phyloP scores from a whole-genome alignment of 2,113 vertebrate species.

The Hippocampus abdominalis region DNA sequence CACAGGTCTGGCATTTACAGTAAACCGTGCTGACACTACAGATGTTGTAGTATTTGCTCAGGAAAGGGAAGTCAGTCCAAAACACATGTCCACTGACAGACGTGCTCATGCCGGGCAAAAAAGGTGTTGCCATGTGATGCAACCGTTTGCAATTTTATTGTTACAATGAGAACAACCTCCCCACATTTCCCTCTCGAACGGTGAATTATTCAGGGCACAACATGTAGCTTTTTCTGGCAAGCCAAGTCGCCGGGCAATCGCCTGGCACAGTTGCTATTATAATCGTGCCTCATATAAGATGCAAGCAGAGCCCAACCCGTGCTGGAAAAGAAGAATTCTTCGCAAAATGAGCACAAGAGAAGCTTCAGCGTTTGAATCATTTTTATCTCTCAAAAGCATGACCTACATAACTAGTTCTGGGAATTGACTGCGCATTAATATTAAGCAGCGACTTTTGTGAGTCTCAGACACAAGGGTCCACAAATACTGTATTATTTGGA shows the following conservation, averaged over 20 bases:
- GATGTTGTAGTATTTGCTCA: slow-evolving; percentile 2
- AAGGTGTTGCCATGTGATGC: slow-evolving; percentile 44
- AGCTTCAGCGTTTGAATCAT: slow-evolving; percentile 28
- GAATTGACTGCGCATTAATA: slow-evolving; percentile 22
- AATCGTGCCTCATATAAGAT: slow-evolving; percentile 7
- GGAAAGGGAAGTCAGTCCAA: slow-evolving; percentile 2
- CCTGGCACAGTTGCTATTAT: slow-evolving; percentile 22
- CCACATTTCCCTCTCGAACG: slow-evolving; percentile 23
- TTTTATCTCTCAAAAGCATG: slow-evolving; percentile 28
- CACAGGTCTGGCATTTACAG: not conserved
- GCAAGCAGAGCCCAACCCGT: slow-evolving; percentile 1
- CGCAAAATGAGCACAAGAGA: slow-evolving; percentile 1
- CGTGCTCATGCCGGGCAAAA: slow-evolving; percentile 12
- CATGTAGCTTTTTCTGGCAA: slow-evolving; percentile 36
- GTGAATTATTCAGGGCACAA: slow-evolving; percentile 42
- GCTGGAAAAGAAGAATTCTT: slow-evolving; percentile 6
- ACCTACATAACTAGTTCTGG: slow-evolving; percentile 45
- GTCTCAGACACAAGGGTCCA: not conserved
- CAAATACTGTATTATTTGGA: not conserved
- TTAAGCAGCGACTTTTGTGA: not conserved
- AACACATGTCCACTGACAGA: slow-evolving; percentile 13
- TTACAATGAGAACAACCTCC: slow-evolving; percentile 39
- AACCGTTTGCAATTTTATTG: slow-evolving; percentile 56
- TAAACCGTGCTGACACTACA: not conserved
- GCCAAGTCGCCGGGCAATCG: slow-evolving; percentile 13